Base-by-base conservation (phyloP, 23 tunicate genomes). In the Oikopleura dioica region DNA sequence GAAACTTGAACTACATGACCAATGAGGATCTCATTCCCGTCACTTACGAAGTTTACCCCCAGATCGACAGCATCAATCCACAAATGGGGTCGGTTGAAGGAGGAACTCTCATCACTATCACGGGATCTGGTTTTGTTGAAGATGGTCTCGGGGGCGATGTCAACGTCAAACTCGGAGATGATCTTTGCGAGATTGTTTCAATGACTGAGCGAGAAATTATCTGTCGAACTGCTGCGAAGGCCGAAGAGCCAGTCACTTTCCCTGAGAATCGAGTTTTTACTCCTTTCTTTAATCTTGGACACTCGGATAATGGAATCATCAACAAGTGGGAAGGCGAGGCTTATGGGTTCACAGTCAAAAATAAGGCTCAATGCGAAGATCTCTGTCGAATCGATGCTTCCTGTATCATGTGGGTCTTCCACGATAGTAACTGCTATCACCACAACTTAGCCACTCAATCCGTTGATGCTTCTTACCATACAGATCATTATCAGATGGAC, bases 1-100 rank as follows among this genome's bases (percentile, higher is more conserved):
- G 72, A 63, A 2, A 16, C 26, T 16, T 63, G 32, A 63, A 28
- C 33, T 63, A 16, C 33, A 24, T 63, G 30, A 63, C 4, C 26
- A 63, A 28, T 63, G 72, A 63, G 26, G 72, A 63, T 21, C 33
- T 63, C 2, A 12, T 12, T 31, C 29, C 72, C 2, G 26, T 2
- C 5, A 63, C 16, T 31, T 63, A 63, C 72, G 72, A 63, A 63
- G 72, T 63, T 63, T 63, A 63, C 33, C 72, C 72, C 2, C 72
- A 63, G 26, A 63, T 63, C 33, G 2, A 21, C 4, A 12, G 30
- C 72, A 31, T 63, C 72, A 31, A 63, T 23, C 72, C 72, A 28
- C 72, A 63, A 63, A 63, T 63, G 72, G 72, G 72, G 26, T 63
- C 72, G 2, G 72, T 63, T 63, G 72, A 23, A 21, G 72, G 72